Evolutionary conservation across 2,888 invertebrate genomes (phyloP).

Genomic region (Eutolmus rufibarbis): DNA sequence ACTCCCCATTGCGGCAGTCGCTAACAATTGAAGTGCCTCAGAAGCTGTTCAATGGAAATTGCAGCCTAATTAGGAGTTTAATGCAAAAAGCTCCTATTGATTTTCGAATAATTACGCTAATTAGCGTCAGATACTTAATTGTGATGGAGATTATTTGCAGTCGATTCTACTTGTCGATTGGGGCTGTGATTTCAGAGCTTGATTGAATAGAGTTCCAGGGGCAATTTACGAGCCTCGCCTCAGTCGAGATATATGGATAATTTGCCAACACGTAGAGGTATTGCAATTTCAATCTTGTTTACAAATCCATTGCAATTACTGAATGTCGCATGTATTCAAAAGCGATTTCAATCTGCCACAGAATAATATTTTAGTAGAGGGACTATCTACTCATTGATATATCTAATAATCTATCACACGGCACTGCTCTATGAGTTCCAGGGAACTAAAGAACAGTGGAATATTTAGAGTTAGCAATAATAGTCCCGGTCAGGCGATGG

Average conservation of each 20-base stretch:
- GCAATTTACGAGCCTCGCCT: neutral
- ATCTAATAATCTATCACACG: too few relatives aligned
- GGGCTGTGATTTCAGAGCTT: neutral
- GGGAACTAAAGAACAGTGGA: too few relatives aligned
- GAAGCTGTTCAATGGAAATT: neutral
- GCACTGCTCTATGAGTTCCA: too few relatives aligned
- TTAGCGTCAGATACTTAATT: neutral
- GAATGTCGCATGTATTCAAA: neutral
- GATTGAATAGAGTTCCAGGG: neutral
- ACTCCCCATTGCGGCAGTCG: neutral
- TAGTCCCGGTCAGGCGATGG: too few relatives aligned
- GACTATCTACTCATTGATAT: neutral
- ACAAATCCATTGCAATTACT: neutral
- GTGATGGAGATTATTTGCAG: neutral
- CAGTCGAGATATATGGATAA: neutral
- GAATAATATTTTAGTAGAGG: neutral
- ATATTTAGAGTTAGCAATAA: too few relatives aligned
- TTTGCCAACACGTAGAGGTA: neutral
- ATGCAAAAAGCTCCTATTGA: neutral
- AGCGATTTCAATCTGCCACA: neutral
- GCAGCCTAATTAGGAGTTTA: neutral
- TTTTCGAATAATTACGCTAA: neutral
- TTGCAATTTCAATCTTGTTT: neutral
- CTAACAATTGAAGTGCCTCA: neutral
- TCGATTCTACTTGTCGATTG: neutral